Evolutionary conservation across 2,113 vertebrate genomes (phyloP).

Genomic region (Eulemur rufifrons): DNA sequence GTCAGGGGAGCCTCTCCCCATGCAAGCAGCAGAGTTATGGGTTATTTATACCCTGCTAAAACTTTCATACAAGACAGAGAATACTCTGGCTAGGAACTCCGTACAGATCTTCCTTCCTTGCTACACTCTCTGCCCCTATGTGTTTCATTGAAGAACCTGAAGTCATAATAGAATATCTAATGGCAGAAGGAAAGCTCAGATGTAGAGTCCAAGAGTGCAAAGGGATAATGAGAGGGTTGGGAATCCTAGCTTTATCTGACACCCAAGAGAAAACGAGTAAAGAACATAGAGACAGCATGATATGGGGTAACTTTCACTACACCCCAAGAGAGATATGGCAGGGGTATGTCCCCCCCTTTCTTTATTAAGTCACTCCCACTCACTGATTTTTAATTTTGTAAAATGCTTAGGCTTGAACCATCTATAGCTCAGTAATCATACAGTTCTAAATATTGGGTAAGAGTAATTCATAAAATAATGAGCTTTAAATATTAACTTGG

Average conservation of each 20-base stretch:
- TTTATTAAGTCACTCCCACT: neutral
- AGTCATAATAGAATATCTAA: neutral
- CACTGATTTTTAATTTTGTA: neutral
- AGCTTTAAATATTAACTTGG: neutral
- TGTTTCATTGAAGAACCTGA: neutral
- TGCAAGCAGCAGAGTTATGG: rapidly evolving
- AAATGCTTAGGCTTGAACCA: neutral
- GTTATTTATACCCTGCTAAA: neutral
- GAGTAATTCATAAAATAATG: conserved; percentile 1
- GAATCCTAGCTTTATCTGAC: neutral
- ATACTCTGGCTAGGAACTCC: neutral
- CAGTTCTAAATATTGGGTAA: neutral
- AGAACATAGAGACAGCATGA: neutral
- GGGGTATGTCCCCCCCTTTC: neutral
- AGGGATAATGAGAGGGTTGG: neutral
- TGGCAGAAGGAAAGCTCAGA: neutral
- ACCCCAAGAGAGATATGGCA: too few relatives aligned
- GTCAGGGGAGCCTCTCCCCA: neutral
- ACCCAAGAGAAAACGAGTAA: neutral
- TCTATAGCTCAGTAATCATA: neutral
- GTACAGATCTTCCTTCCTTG: neutral
- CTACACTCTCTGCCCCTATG: neutral
- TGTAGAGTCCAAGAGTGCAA: neutral
- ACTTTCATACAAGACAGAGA: neutral
- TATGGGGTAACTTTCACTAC: neutral